Evolutionary conservation across 2,888 invertebrate genomes (phyloP), one percentile per base, ranked within the genome.

Genomic region (Latrodectus hesperus): DNA sequence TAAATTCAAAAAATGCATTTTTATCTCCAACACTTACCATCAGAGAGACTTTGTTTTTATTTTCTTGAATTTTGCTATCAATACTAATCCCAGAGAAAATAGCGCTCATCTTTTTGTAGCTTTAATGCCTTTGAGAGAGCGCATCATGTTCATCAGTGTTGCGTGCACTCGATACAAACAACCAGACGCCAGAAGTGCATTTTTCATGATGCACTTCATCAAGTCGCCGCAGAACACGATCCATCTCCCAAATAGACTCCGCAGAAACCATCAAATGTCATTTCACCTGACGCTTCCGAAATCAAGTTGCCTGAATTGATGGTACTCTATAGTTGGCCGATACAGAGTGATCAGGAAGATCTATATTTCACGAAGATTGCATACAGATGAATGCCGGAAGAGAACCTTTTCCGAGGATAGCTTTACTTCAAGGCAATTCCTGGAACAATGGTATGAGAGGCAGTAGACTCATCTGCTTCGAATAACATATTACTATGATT

Each of bases 371-470:
- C 22, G 49, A 14, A 52, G 67, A 85, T 85, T 60, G 79, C 78
- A 68, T 74, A 74, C 79, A 85, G 84, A 85, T 85, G 84, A 85
- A 85, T 85, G 84, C 79, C 84, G 84, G 79, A 85, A 85, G 84
- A 79, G 78, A 53, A 74, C 55, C 51, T 85, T 79, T 74, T 52
- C 22, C 14, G 53, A 51, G 9, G 22, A 53, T 53, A 78, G 65
- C 71, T 76, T 68, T 51, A 71, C 10, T 22, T 12, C 17, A 9
- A 16, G 8, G 12, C 22, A 9, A 14, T 85, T 68, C 49, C 14
- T n/a, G 51, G 16, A 51, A 73, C 53, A 55, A 49, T 85, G 84
- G 74, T 11, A 9, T 77, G 60, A 85, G 78, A 79, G 38, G 6
- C 38, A 3, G 6, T 38, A 38, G 0, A 38, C 38, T 38, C 38